These are phyloP conservation scores for Lycophotia porphyrea DNA, from an alignment of 2,888 invertebrate genomes.

Conservation along the genomic window DNA sequence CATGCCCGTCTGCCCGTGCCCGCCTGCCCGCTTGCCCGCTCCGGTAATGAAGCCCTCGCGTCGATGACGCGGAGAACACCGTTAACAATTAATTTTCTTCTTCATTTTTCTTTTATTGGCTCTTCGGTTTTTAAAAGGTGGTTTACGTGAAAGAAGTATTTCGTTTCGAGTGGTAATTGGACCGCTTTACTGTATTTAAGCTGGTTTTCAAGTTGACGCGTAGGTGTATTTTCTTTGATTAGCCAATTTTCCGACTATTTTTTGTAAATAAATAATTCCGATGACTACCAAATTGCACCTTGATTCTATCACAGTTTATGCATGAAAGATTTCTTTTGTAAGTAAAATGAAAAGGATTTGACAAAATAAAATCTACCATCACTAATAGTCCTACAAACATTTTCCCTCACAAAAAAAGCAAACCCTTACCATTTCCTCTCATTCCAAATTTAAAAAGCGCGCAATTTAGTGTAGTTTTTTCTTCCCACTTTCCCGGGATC, in stretches of 20 bases:
- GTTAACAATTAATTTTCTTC: constrained; percentile 71
- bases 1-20: constrained; percentile 24
- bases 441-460: constrained; percentile 54
- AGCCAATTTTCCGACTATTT: neutral
- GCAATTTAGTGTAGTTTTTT: constrained; percentile 47
- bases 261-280: neutral
- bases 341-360: neutral
- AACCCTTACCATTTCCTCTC: constrained; percentile 1
- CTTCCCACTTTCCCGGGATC: constrained; percentile 26
- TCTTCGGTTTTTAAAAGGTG: constrained; percentile 55
- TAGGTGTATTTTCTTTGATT: too few species aligned
- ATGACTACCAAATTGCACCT: neutral
- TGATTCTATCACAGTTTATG: neutral
- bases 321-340: neutral
- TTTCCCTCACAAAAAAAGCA: neutral
- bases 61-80: constrained; percentile 59
- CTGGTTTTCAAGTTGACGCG: neutral
- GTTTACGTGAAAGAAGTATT: constrained; percentile 27
- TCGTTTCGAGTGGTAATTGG: constrained; percentile 29
- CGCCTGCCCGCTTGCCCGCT: constrained; percentile 56
- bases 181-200: neutral
- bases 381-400: neutral
- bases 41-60: constrained; percentile 73
- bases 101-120: constrained; percentile 71
- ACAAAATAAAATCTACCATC: neutral